phyloP scores from a whole-genome alignment of 2,113 vertebrate species.

The Pseudorhombus dupliciocellatus region DNA sequence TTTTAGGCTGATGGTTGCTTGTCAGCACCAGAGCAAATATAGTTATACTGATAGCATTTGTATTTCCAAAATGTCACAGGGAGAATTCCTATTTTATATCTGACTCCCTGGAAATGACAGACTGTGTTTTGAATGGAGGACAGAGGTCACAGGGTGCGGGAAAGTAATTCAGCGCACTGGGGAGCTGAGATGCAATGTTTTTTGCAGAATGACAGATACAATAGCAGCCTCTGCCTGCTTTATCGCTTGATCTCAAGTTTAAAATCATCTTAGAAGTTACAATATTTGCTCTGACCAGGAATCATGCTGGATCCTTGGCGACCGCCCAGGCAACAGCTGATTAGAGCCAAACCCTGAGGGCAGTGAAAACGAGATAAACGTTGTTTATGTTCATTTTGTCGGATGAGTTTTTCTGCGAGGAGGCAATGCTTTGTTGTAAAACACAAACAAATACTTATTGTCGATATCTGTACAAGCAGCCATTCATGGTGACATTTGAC shows the following conservation, averaged over 20 bases:
- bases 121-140: constrained; percentile 5
- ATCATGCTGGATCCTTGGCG: fast-evolving
- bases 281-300: constrained; percentile 2
- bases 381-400: constrained; percentile 1
- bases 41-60: not conserved
- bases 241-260: not conserved
- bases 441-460: not conserved
- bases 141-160: not conserved
- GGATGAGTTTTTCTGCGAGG: too few species aligned
- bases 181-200: not conserved
- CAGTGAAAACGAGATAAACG: fast-evolving
- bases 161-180: constrained; percentile 17
- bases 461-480: not conserved
- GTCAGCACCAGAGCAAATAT: constrained; percentile 33
- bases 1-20: constrained; percentile 37
- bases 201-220: too few species aligned
- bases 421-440: not conserved
- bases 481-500: constrained; percentile 33
- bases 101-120: not conserved
- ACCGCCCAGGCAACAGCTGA: not conserved
- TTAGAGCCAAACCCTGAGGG: not conserved
- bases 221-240: not conserved
- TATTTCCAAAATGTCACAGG: constrained; percentile 23
- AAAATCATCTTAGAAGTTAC: not conserved
- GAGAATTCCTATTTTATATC: constrained; percentile 14